phyloP scores from a whole-genome alignment of 2,113 vertebrate species.

The Philantomba maxwellii region DNA sequence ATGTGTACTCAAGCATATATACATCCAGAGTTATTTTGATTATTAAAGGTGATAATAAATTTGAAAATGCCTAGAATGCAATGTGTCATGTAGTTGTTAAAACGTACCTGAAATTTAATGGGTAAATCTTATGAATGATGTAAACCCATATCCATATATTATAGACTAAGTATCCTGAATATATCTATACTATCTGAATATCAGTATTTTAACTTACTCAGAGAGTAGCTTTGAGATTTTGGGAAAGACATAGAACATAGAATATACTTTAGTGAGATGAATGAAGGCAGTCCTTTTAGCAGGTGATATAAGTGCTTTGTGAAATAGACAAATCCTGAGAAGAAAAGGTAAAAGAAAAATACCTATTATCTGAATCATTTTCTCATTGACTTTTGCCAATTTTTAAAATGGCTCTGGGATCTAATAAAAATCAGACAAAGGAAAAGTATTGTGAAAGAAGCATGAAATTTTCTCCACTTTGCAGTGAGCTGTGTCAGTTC shows the following conservation, averaged over 20 bases:
- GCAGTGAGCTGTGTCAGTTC: not conserved
- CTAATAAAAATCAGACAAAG: not conserved
- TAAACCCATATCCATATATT: not conserved
- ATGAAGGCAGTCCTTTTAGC: not conserved
- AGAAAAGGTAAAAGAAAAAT: not conserved
- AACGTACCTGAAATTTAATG: not conserved
- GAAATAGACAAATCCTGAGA: not conserved
- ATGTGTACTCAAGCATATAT: not conserved
- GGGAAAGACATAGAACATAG: not conserved
- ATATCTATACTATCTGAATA: not conserved
- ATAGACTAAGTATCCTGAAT: not conserved
- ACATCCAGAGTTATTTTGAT: not conserved
- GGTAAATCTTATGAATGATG: not conserved
- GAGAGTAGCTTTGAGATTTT: not conserved
- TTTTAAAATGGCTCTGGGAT: not conserved
- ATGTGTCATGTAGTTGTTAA: not conserved
- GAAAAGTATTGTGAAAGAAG: not conserved
- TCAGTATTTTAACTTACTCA: not conserved
- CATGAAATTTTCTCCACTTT: not conserved
- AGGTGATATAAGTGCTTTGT: not conserved
- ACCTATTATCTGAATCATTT: not conserved
- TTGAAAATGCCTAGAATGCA: not conserved
- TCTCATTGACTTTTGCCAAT: not conserved
- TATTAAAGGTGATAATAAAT: not conserved
- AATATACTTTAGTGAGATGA: not conserved